Evolutionary conservation across 1,140 invertebrate species (phyloP), one percentile per base, ranked within the genome.

Genomic region (Nephila pilipes): DNA sequence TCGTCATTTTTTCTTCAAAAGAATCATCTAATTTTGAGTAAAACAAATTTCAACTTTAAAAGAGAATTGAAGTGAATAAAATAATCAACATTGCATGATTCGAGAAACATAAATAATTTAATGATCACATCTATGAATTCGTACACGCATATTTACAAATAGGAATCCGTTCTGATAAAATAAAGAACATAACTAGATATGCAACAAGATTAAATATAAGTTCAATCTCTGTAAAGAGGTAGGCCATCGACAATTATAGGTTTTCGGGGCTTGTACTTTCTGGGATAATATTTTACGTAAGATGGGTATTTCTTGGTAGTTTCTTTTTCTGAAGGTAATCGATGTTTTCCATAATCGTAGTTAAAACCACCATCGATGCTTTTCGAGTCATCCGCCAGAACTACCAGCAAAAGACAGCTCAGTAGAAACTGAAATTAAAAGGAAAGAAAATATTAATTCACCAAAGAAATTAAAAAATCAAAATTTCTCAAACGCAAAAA

Each of bases 331-430:
- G 55, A 46, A 10, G 54, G 46, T 1, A 25, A 16, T 58, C 83
- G 25, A 22, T 87, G 20, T 58, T 87, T 58, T 2, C 91, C 91
- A 20, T 93, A 93, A 29, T 93, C 91, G 12, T 93, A 93, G 20
- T 93, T 29, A 32, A 55, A 93, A 25, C 91, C 91, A 20, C 91
- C 91, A 22, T 93, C 91, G 20, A 93, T 87, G 83, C 91, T 93
- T 91, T 65, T 85, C 0, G 83, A 75, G 54, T 93, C 83, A 46
- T 93, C 91, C 12, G 83, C 83, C 1, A 93, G n/a, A 12, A 32
- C 91, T 32, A 60, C n/a, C n/a, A 81, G 10, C 12, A 87, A 3
- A 6, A 93, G 55, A 57, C 58, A 85, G 38, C 20, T 36, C 20
- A 92, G 16, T 0, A 87, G 14, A 8, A 93, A 29, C 90, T 92